Conservation (phyloP, 2,797 vertebrate genomes). For the Pteronotus mesoamericanus region DNA sequence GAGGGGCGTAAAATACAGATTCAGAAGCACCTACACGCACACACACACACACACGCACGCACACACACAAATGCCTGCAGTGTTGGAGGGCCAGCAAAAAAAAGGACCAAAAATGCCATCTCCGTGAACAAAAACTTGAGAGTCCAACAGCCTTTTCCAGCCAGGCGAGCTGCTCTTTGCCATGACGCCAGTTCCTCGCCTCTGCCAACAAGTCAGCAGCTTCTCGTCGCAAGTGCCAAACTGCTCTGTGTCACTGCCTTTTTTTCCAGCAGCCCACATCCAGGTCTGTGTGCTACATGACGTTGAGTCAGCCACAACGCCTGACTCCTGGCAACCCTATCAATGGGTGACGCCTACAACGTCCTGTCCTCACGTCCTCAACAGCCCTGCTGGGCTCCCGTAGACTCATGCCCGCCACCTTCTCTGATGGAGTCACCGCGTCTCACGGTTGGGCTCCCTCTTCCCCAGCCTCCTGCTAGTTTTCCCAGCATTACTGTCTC, state of each 20-base stretch:
- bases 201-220: not conserved
- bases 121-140: not conserved
- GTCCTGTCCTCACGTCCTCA: not conserved
- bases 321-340: no score
- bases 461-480: not conserved
- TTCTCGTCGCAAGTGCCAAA: not conserved
- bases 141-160: not conserved
- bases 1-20: not conserved
- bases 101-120: not conserved
- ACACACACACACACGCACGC: no score
- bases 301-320: not conserved
- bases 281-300: not conserved
- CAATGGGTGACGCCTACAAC: not conserved
- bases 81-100: not conserved
- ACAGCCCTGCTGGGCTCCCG: not conserved
- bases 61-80: not conserved
- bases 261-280: not conserved
- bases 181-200: not conserved
- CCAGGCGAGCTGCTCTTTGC: not conserved
- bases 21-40: no score
- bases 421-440: not conserved
- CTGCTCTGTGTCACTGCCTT: not conserved
- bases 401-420: not conserved
- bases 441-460: not conserved
- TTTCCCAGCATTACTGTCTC: not conserved